Percentiles rank a stretch among this genome's conserved stretches.
Conservation (phyloP, 2,113 vertebrate species). For the Pontoporia blainvillei region DNA sequence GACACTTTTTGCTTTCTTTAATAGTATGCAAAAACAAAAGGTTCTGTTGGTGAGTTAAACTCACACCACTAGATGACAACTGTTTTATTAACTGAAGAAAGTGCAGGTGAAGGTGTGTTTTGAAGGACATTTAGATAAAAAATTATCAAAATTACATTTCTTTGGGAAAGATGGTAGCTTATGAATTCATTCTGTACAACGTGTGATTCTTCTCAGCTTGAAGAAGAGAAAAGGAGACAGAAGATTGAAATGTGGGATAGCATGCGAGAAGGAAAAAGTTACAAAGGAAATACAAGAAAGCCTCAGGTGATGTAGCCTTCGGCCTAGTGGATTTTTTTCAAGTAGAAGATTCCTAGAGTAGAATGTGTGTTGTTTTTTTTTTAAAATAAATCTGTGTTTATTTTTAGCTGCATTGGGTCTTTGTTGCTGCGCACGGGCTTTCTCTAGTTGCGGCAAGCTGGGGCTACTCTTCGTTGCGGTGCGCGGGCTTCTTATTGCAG, state of each 20-base stretch:
- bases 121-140: neutral
- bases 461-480: too few species aligned
- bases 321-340: too few species aligned
- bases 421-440: too few species aligned
- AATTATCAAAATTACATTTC: neutral
- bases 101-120: neutral
- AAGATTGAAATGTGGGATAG: conserved; percentile 94
- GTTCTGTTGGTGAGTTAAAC: neutral
- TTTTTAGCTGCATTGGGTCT: too few species aligned
- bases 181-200: neutral
- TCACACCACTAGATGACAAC: neutral
- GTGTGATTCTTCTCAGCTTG: conserved; percentile 79
- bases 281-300: conserved; percentile 75
- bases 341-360: neutral
- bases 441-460: too few species aligned
- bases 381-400: too few species aligned
- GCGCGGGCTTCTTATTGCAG: too few species aligned
- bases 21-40: neutral
- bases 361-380: too few species aligned
- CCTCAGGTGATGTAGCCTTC: conserved; percentile 75
- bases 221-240: conserved; percentile 91
- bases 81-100: neutral
- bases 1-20: neutral
- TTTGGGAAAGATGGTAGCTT: neutral
- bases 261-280: conserved; percentile 90